phyloP scores from a whole-genome alignment of 1,140 invertebrate genomes.

The Akabosia matsudoensis region DNA sequence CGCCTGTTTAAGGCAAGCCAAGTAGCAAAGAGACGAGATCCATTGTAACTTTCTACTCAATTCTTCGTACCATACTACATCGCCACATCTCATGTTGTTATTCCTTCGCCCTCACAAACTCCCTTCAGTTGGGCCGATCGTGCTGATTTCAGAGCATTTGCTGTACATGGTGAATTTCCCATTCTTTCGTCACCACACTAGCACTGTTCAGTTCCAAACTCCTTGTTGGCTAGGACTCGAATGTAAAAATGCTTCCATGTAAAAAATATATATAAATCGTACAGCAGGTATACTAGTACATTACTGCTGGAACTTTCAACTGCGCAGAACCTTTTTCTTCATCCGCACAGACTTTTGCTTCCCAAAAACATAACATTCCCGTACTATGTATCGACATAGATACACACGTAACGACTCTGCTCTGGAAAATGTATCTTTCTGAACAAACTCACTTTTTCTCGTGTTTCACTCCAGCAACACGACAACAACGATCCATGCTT shows the following conservation, averaged over 20 bases:
- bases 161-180: background rate
- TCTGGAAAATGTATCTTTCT: background rate
- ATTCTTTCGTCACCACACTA: background rate
- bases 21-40: background rate
- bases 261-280: too few relatives aligned
- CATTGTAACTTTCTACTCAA: conserved; percentile 10
- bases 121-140: background rate
- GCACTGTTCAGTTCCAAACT: too few relatives aligned
- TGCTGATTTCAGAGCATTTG: background rate
- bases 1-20: too few relatives aligned
- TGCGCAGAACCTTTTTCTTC: background rate
- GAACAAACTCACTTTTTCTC: background rate
- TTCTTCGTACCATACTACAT: background rate
- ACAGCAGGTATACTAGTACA: too few relatives aligned
- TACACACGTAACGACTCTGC: background rate
- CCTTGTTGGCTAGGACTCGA: too few relatives aligned
- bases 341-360: background rate
- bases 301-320: background rate
- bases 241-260: too few relatives aligned
- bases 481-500: background rate
- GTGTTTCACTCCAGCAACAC: background rate
- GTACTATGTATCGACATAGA: background rate
- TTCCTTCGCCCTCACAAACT: background rate
- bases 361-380: too few relatives aligned
- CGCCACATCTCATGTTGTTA: background rate